Evolutionary conservation across 1,140 invertebrate genomes (phyloP).

Genomic region (Brachionus koreanus): DNA sequence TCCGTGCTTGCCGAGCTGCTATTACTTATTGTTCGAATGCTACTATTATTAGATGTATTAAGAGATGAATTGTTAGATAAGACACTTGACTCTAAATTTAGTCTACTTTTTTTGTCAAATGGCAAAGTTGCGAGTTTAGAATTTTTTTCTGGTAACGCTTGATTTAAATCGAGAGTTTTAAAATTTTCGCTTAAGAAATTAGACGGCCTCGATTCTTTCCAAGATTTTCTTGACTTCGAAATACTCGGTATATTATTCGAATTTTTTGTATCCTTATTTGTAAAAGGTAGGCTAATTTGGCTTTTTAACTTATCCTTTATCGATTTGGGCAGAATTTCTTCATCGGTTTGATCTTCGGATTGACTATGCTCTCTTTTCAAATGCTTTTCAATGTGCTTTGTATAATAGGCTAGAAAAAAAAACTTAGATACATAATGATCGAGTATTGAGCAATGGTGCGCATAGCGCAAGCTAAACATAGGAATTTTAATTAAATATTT

Average conservation of each 20-base stretch:
- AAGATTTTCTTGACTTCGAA: not conserved
- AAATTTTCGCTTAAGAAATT: not conserved
- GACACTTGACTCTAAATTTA: not conserved
- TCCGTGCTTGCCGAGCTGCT: slow-evolving; percentile 11
- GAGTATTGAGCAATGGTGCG: not conserved
- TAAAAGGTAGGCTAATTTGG: slow-evolving; percentile 8
- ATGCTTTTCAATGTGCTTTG: slow-evolving; percentile 18
- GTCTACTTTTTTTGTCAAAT: slow-evolving; percentile 24
- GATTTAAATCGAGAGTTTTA: slow-evolving; percentile 21
- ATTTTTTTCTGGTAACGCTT: not conserved
- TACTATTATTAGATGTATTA: slow-evolving; percentile 20
- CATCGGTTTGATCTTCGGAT: not conserved
- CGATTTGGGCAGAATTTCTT: not conserved
- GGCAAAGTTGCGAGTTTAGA: not conserved
- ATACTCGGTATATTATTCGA: not conserved
- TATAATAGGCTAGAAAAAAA: slow-evolving; percentile 16
- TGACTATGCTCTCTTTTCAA: not conserved
- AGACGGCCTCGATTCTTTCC: not conserved
- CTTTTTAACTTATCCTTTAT: slow-evolving; percentile 24
- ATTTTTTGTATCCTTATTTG: slow-evolving; percentile 2
- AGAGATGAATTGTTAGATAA: not conserved
- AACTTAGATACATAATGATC: not conserved
- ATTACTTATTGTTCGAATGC: slow-evolving; percentile 9
- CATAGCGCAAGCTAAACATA: not conserved
- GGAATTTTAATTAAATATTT: not conserved